Evolutionary conservation across 2,797 vertebrate species (phyloP), one percentile per base, ranked within the genome.

Genomic region (Lagodon rhomboides): DNA sequence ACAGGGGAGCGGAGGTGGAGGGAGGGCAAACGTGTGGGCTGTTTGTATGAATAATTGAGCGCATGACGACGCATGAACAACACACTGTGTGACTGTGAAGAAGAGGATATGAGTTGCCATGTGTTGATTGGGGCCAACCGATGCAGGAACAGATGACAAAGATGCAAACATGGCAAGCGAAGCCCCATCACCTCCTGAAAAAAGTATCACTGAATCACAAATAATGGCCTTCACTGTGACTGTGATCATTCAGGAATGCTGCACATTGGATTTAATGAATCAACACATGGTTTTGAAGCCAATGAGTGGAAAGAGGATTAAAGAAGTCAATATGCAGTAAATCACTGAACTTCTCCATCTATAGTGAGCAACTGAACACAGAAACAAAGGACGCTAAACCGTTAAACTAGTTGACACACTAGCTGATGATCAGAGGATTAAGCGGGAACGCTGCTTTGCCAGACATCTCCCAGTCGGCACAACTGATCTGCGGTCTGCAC

Each of bases 21-120:
- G 34, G 12, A 62, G 56, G 44, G 56, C 54, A 62, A 78, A 70
- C 38, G 49, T 83, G 82, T 83, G 84, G 71, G 73, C 53, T 78
- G 86, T 51, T 43, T 55, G 68, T 5, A 75, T 92, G 89, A 92
- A 90, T 92, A 87, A 91, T 81, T 78, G 73, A 90, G 47, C 58
- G 71, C 59, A 84, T 77, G 84, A 85, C 51, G 23, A 67, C 18
- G 51, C 47, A 54, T 53, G 47, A 80, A 84, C 68, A 85, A 83
- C 80, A 68, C 73, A 23, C 50, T 58, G 55, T 72, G 68, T 67
- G 66, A 82, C 86, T 86, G 85, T 79, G 82, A 77, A 80, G 61
- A 80, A n/a, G 10, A 77, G 60, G 73, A 67, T 62, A 54, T 22
- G 68, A 82, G 54, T 34, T 69, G 68, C 71, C 73, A 68, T 77